These are phyloP conservation scores for Trematocara marginatum DNA, from an alignment of 2,113 vertebrate species.

Conservation along the genomic window DNA sequence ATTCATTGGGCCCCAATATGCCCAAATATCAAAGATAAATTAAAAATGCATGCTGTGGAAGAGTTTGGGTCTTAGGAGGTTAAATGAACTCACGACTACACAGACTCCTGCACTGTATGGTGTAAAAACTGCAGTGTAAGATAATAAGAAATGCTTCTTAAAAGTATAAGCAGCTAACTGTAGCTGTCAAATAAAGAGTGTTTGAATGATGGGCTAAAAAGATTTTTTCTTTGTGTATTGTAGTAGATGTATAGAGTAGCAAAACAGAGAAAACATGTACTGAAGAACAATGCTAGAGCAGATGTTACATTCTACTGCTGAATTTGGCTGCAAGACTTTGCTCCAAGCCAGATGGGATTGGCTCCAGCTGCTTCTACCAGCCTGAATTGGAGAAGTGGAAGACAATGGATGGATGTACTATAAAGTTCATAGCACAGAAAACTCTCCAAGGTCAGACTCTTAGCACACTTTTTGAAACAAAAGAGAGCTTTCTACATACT, in stretches of 20 bases:
- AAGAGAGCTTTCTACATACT: fast-evolving
- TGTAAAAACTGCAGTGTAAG: background rate
- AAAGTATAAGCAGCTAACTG: background rate
- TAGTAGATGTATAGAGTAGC: background rate
- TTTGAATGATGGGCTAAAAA: background rate
- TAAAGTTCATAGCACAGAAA: background rate
- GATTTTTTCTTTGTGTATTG: background rate
- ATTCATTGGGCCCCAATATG: too few relatives aligned
- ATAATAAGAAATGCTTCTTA: background rate
- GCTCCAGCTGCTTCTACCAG: background rate
- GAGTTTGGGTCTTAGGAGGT: too few relatives aligned
- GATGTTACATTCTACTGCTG: background rate
- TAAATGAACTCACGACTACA: background rate
- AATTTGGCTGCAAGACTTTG: background rate
- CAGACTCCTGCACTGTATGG: background rate
- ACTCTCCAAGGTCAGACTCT: background rate
- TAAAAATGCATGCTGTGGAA: too few relatives aligned
- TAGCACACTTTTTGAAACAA: background rate
- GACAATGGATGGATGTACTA: background rate
- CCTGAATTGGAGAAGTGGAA: background rate
- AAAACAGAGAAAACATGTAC: background rate
- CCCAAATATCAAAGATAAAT: too few relatives aligned
- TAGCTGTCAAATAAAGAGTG: background rate
- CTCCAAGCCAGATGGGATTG: background rate
- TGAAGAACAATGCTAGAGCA: background rate